Evolutionary conservation across 2,113 vertebrate species (phyloP), one percentile per base, ranked within the genome.

Genomic region (Morphnarchus princeps): DNA sequence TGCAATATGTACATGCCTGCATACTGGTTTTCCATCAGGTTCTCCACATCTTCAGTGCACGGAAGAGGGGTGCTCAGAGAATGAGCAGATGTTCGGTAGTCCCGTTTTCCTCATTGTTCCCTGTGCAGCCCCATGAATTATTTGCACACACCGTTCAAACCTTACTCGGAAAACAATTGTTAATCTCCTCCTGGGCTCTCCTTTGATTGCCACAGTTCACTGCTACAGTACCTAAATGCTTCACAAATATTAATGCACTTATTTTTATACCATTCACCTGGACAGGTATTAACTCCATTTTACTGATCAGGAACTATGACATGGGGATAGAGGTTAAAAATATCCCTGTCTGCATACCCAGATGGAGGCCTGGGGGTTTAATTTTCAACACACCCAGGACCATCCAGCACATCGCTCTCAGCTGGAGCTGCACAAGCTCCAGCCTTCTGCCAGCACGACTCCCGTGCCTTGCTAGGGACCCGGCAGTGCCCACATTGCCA

Each of bases 401-500:
- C 55, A 32, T 34, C 4, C 15, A n/a, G 61, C 16, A 28, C n/a
- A 11, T 19, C 47, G 29, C 43, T 71, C 42, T 90, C 47, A 58
- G 31, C 21, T 82, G 67, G 38, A 82, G 31, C 50, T 67, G 36
- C 59, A 26, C 21, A 54, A 52, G 45, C 24, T 70, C 40, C 61
- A 76, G 43, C 55, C n/a, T 74, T 67, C 85, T 52, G 40, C 15
- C 80, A 69, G 8, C 36, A 63, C 0, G 0, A 38, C 66, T 45
- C 54, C 63, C 45, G 19, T 81, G 71, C 40, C 47, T 77, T 65
- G 21, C 26, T 32, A 21, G 11, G 40, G 20, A 28, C 36, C 12
- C 4, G 8, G 7, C 1, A 0, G 4, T 65, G 54, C 3, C 38
- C 12, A 22, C 1, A 0, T 14, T 50, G 40, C 36, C 36, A 40